These are phyloP conservation scores for Amblyornis subalaris DNA, from an alignment of 2,113 vertebrate genomes.

Conservation along the genomic window DNA sequence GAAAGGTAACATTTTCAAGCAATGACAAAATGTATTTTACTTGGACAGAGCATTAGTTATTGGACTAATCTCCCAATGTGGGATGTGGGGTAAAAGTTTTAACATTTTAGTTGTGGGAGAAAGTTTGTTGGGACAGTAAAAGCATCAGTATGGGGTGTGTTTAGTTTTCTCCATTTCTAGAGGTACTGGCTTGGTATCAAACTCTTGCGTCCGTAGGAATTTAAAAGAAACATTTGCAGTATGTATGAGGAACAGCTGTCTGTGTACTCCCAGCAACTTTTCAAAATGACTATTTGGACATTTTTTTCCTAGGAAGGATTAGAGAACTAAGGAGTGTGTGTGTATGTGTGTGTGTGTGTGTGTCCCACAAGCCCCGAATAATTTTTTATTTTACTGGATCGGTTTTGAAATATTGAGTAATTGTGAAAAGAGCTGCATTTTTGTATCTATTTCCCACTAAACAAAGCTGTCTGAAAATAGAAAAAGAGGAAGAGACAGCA, in stretches of 20 bases:
- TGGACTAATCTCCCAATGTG: constrained; percentile 86
- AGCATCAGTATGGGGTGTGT: constrained; percentile 77
- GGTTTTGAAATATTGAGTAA: constrained; percentile 56
- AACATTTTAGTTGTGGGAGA: constrained; percentile 80
- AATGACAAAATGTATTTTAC: constrained; percentile 97
- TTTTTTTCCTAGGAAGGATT: constrained; percentile 63
- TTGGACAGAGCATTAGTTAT: constrained; percentile 84
- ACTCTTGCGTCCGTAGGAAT: constrained; percentile 74
- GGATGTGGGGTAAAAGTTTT: constrained; percentile 84
- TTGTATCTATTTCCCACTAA: constrained; percentile 52
- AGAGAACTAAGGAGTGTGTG: constrained; percentile 45
- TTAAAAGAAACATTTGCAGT: constrained; percentile 80
- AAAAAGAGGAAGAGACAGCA: constrained; percentile 58
- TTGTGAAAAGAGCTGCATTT: constrained; percentile 26
- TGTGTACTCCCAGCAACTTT: constrained; percentile 68
- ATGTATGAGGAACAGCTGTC: constrained; percentile 83
- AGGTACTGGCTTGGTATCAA: constrained; percentile 77
- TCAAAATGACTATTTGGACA: constrained; percentile 72
- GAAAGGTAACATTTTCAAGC: constrained; percentile 94
- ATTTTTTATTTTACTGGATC: constrained; percentile 52
- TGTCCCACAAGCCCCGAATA: not conserved
- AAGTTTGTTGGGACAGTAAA: constrained; percentile 81
- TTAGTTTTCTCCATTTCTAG: constrained; percentile 78
- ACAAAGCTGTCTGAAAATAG: constrained; percentile 52
- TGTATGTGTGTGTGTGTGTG: not conserved